Conservation (phyloP, 2,113 vertebrate genomes). For the Dipodomys stephensi region DNA sequence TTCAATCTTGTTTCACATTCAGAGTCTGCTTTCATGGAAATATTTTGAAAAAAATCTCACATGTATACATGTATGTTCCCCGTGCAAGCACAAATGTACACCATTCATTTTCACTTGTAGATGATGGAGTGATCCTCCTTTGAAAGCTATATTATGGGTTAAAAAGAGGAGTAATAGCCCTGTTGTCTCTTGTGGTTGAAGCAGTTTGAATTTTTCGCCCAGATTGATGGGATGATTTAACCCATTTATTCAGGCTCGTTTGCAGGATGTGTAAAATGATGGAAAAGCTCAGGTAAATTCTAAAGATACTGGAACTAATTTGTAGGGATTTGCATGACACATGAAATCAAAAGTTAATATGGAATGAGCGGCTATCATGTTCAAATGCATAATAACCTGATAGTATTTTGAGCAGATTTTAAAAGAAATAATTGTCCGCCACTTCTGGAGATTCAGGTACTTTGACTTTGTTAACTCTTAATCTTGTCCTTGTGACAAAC, state of each 20-base stretch:
- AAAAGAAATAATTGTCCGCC: neutral
- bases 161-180: conserved; percentile 83
- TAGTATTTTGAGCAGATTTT: conserved; percentile 40
- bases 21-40: neutral
- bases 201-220: conserved; percentile 84
- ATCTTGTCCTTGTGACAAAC: conserved; percentile 42
- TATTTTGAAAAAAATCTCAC: neutral
- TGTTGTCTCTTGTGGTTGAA: conserved; percentile 76
- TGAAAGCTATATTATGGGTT: conserved; percentile 81
- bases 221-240: conserved; percentile 85
- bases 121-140: conserved; percentile 75
- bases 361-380: neutral
- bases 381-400: conserved; percentile 41
- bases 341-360: conserved; percentile 50
- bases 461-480: neutral
- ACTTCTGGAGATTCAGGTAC: neutral
- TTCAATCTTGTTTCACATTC: neutral
- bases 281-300: conserved; percentile 54
- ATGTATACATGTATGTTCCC: fast-evolving
- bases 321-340: conserved; percentile 54
- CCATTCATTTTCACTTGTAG: conserved; percentile 66
- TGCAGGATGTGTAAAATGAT: neutral
- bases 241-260: conserved; percentile 73
- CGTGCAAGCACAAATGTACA: fast-evolving
- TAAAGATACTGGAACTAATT: conserved; percentile 54